Conservation (phyloP, 2,113 vertebrate species). For the Xiphias gladius region DNA sequence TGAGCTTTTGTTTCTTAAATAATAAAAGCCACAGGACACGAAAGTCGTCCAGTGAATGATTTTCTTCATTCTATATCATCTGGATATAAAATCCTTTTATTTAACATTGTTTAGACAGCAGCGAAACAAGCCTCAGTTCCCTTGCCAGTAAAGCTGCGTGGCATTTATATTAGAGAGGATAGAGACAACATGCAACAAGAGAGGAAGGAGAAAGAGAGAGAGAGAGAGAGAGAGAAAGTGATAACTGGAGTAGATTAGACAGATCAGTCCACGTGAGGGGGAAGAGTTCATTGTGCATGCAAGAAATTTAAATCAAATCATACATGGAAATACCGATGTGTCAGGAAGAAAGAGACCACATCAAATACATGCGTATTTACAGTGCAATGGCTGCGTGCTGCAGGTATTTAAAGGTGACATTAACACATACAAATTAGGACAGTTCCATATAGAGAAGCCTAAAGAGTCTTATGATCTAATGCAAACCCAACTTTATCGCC, state of each 20-base stretch:
- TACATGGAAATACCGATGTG: not conserved
- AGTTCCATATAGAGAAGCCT: no score
- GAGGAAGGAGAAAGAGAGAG: not conserved
- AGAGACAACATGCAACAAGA: conserved; percentile 25
- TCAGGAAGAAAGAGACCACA: not conserved
- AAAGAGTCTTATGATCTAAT: not conserved
- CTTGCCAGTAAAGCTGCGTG: conserved; percentile 59
- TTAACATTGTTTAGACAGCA: conserved; percentile 29
- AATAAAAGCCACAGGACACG: conserved; percentile 59
- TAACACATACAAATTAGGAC: not conserved
- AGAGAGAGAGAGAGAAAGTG: not conserved
- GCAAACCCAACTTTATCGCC: not conserved
- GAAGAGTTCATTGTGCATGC: not conserved
- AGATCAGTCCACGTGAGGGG: not conserved
- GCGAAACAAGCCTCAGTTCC: conserved; percentile 51
- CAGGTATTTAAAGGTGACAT: not conserved
- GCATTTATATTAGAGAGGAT: conserved; percentile 49
- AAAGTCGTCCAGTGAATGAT: conserved; percentile 42
- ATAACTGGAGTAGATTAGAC: conserved; percentile 23
- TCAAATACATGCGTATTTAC: not conserved
- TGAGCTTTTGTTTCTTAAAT: conserved; percentile 51
- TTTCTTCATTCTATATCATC: conserved; percentile 52
- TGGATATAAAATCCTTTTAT: conserved; percentile 46
- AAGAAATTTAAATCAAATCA: not conserved
- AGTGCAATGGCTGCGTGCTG: not conserved